Base-by-base conservation (phyloP, 92 coral and sea anemone genomes). In the Nematostella vectensis region DNA sequence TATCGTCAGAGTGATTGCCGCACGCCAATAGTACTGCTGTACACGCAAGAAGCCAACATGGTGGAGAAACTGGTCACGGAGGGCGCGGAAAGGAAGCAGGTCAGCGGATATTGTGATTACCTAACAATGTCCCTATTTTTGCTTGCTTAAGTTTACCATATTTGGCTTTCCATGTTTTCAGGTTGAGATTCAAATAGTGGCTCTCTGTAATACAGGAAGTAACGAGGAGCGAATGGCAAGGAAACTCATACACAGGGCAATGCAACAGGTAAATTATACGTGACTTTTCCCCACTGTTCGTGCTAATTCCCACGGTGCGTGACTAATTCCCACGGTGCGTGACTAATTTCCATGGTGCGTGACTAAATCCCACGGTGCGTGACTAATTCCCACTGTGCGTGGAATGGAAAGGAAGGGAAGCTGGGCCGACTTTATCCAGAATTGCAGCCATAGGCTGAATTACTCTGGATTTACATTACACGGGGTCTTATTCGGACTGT, bases 1-100 rank as follows among this genome's bases (percentile, higher is more conserved):
- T 83, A 78, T 68, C 99, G 99, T 19, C 99, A 93, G 71, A 93
- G 96, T 50, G 99, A 93, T 43, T 69, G 78, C 31, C 91, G 87
- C 28, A 72, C 77, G 22, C 99, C 99, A n/a, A 72, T 93, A 48
- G 87, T 93, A 58, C 68, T 93, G 61, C 54, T 93, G 65, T 93
- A 93, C 64, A 71, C 83, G 12, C 79, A 55, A 25, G 99, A 93
- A 58, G 89, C 99, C 26, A 78, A 77, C 55, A 86, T 75, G 79
- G 87, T 82, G 58, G 96, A 93, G 75, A 87, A 74, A 36, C 48
- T 93, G 28, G 93, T 93, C 23, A 61, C 59, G 27, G 99, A 93
- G 17, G 78, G 80, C 6, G 96, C 99, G 1, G 70, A 73, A 9
- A 86, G 55, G 69, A 93, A 87, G 57, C 99, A 93, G 96, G 99